Evolutionary conservation across 2,888 invertebrate genomes (phyloP), one percentile per base, ranked within the genome.

Genomic region (Acanthosepion lycidas): DNA sequence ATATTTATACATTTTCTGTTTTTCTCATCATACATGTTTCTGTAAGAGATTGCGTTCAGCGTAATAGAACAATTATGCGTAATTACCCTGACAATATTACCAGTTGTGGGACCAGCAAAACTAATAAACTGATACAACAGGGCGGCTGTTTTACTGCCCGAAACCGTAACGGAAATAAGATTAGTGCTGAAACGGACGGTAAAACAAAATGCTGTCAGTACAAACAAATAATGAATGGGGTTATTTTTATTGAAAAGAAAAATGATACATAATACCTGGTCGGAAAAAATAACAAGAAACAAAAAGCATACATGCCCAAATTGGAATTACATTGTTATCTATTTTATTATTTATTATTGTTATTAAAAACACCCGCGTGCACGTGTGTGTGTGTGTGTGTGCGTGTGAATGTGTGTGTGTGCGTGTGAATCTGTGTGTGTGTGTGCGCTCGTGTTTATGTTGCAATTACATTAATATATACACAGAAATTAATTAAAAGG

Each of bases 81-180:
- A 78, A 78, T 78, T 78, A 33, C 78, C 78, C 78, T 78, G 78
- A 78, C 78, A 78, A 78, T 78, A n/a, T 78, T 33, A 78, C 78
- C 78, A 78, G n/a, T 33, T 33, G 78, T 78, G n/a, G 33, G 78
- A 78, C 78, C n/a, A 78, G 78, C 78, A 78, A 33, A 78, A 78
- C 78, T 12, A 15, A 78, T 78, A 78, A 78, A 78, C 33, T 78
- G 78, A 78, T 33, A n/a, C 15, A 78, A 33, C 23, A 33, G 18
- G 33, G 78, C 15, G 15, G 78, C 12, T 12, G 78, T 78, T 78
- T 33, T n/a, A 78, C 78, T 15, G 15, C 33, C 78, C n/a, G 12
- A n/a, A 55, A 33, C 78, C n/a, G 33, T 78, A 78, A n/a, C 78
- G n/a, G 23, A 59, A 23, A 78, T 78, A 78, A 78, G 78, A 78